Conservation (phyloP, 2,888 invertebrate species). For the Zeuzera pyrina region DNA sequence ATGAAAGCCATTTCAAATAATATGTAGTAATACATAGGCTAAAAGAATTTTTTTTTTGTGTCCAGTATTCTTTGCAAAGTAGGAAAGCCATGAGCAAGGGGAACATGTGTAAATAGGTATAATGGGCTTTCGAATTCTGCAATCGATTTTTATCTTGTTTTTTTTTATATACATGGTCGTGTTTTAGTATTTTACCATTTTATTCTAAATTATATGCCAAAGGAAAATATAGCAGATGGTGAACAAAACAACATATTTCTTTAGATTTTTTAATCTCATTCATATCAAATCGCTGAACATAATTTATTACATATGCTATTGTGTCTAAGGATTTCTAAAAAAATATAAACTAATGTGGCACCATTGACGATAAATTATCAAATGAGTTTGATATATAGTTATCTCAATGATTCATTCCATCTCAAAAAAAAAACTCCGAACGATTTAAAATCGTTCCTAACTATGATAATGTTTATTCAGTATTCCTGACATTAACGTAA, state of each 20-base stretch:
- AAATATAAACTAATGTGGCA: conserved; percentile 61
- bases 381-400: conserved; percentile 36
- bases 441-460: conserved; percentile 55
- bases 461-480: conserved; percentile 20
- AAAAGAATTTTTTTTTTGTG: too few relatives aligned
- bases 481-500: conserved; percentile 39
- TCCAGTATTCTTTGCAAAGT: too few relatives aligned
- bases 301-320: conserved; percentile 53
- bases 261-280: conserved; percentile 62
- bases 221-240: background rate
- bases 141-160: too few relatives aligned
- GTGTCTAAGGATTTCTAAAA: conserved; percentile 49
- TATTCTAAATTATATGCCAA: too few relatives aligned
- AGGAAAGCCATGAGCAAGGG: too few relatives aligned
- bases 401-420: conserved; percentile 43
- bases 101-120: too few relatives aligned
- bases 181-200: too few relatives aligned
- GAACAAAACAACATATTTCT: conserved; percentile 21
- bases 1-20: too few relatives aligned
- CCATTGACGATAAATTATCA: conserved; percentile 45
- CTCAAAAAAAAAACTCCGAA: conserved; percentile 32
- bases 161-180: too few relatives aligned
- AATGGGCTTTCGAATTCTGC: too few relatives aligned
- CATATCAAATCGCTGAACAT: conserved; percentile 70
- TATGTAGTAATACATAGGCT: too few relatives aligned